Evolutionary conservation across 1,140 invertebrate genomes (phyloP).

Genomic region (Potamilus streckersoni): DNA sequence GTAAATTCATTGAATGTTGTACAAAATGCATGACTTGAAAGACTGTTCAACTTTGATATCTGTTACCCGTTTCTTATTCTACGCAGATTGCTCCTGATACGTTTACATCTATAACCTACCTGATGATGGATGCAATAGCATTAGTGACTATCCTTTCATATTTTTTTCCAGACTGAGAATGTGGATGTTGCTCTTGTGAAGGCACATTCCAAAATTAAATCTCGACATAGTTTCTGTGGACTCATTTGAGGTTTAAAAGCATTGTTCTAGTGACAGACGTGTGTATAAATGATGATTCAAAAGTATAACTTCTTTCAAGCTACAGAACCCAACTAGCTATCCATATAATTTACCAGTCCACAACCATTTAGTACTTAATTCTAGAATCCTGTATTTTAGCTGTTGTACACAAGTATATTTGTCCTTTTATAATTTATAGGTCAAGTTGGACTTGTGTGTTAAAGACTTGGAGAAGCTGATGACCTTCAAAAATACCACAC

Average conservation of each 20-base stretch:
- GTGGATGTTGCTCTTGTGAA: constrained; percentile 24
- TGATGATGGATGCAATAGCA: constrained; percentile 34
- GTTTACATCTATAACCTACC: constrained; percentile 17
- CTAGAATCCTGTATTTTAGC: too few relatives aligned
- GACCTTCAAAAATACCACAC: background rate
- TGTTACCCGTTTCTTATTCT: background rate
- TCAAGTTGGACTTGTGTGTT: constrained; percentile 3
- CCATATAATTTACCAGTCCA: too few relatives aligned
- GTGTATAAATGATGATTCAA: background rate
- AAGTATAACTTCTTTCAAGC: too few relatives aligned
- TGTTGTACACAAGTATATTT: too few relatives aligned
- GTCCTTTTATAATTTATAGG: background rate
- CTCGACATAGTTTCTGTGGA: too few relatives aligned
- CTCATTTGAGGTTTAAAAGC: too few relatives aligned
- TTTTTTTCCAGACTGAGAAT: constrained; percentile 25
- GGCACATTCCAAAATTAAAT: background rate
- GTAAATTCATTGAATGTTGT: too few relatives aligned
- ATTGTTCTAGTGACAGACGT: background rate
- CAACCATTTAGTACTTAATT: too few relatives aligned
- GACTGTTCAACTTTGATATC: too few relatives aligned
- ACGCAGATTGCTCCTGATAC: constrained; percentile 11
- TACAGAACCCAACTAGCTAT: too few relatives aligned
- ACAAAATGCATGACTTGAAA: too few relatives aligned
- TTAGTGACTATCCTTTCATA: background rate
- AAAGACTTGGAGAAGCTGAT: background rate